A percentile compares a stretch with the other conserved stretches of the same genome.
phyloP scores from a whole-genome alignment of 1,140 invertebrate species.

The Penaeus vannamei region DNA sequence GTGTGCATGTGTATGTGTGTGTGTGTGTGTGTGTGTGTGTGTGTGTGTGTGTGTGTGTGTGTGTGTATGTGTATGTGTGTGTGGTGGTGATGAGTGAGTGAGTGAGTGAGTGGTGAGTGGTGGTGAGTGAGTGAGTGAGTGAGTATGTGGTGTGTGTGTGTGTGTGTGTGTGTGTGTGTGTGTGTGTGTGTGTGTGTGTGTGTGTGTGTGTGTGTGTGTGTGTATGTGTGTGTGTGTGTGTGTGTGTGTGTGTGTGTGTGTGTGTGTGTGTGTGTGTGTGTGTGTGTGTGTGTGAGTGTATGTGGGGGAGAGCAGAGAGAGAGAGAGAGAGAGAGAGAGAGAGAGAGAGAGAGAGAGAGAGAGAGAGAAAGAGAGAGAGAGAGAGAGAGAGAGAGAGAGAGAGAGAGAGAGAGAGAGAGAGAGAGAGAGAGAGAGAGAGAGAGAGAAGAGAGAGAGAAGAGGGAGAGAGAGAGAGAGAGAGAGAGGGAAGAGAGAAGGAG shows the following conservation, averaged over 20 bases:
- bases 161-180: too few species aligned
- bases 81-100: background rate
- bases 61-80: slow-evolving; percentile 29
- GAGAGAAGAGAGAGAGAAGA: too few species aligned
- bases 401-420: too few species aligned
- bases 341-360: accelerated
- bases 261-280: background rate
- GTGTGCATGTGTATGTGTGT: slow-evolving; percentile 9
- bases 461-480: too few species aligned
- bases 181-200: background rate
- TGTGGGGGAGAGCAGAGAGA: too few species aligned
- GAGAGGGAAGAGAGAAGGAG: too few species aligned
- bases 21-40: slow-evolving; percentile 8
- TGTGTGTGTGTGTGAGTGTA: too few species aligned
- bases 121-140: background rate
- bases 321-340: too few species aligned
- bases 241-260: background rate
- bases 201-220: background rate
- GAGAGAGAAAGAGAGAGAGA: too few species aligned
- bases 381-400: too few species aligned
- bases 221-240: too few species aligned
- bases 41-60: background rate
- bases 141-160: background rate
- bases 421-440: too few species aligned
- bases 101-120: background rate